Conservation (phyloP, 2,113 vertebrate species). For the Callithrix jacchus region DNA sequence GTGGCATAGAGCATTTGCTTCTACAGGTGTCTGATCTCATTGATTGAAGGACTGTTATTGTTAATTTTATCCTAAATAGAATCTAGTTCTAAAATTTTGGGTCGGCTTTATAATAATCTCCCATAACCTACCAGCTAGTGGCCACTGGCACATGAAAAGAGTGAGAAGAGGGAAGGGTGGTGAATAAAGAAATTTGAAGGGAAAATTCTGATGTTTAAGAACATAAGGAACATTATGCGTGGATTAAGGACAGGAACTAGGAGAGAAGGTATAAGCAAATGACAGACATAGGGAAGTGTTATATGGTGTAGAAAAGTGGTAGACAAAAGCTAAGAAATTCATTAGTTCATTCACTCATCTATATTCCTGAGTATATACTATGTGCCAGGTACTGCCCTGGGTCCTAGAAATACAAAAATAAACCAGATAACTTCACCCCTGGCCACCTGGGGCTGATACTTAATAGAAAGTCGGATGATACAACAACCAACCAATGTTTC, state of each 20-base stretch:
- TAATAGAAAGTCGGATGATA: background rate
- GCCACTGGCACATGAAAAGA: background rate
- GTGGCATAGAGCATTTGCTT: background rate
- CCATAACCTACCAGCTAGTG: background rate
- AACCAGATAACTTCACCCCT: background rate
- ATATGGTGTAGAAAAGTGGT: background rate
- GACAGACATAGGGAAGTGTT: background rate
- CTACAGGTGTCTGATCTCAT: background rate
- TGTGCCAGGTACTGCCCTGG: background rate
- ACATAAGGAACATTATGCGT: background rate
- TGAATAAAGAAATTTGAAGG: background rate
- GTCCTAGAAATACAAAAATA: background rate
- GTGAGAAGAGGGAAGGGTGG: background rate
- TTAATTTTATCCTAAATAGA: conserved; percentile 15
- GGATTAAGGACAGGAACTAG: background rate
- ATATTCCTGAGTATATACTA: background rate
- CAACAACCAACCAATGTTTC: background rate
- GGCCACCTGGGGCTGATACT: background rate
- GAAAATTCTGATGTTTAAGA: background rate
- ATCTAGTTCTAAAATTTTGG: background rate
- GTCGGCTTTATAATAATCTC: background rate
- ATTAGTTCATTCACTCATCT: background rate
- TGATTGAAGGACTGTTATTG: background rate
- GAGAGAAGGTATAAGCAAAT: background rate
- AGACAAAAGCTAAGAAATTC: background rate